Evolutionary conservation across 2,113 vertebrate genomes (phyloP).

Genomic region (Crocuta crocuta): DNA sequence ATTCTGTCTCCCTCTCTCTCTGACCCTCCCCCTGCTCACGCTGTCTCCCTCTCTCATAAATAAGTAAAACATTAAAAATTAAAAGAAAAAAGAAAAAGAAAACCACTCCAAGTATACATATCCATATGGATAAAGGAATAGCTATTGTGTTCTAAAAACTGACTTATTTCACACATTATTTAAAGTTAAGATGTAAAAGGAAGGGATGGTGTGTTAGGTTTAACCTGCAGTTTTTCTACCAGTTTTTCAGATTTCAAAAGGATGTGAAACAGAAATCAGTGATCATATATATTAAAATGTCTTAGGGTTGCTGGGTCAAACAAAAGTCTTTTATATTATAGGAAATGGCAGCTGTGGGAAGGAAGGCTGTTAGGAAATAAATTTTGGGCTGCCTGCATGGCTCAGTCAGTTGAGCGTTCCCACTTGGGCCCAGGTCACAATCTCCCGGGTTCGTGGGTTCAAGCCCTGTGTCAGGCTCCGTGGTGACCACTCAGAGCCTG

Average conservation of each 20-base stretch:
- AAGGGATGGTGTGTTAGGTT: background rate
- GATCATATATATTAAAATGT: background rate
- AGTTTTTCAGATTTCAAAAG: conserved; percentile 32
- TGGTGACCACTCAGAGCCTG: too few relatives aligned
- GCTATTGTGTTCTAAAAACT: background rate
- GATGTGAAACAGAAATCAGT: background rate
- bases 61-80: too few relatives aligned
- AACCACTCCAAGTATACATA: background rate
- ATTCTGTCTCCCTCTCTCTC: too few relatives aligned
- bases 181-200: conserved; percentile 15
- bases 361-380: background rate
- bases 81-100: background rate
- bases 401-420: too few relatives aligned
- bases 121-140: background rate
- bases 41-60: too few relatives aligned
- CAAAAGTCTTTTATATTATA: background rate
- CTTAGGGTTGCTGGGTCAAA: background rate
- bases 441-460: too few relatives aligned
- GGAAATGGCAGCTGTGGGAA: background rate
- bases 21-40: too few relatives aligned
- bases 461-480: too few relatives aligned
- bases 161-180: background rate
- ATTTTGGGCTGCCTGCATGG: too few relatives aligned
- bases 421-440: too few relatives aligned
- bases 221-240: background rate